Conservation (phyloP, 1,140 invertebrate genomes). For the Calephelis virginiensis region DNA sequence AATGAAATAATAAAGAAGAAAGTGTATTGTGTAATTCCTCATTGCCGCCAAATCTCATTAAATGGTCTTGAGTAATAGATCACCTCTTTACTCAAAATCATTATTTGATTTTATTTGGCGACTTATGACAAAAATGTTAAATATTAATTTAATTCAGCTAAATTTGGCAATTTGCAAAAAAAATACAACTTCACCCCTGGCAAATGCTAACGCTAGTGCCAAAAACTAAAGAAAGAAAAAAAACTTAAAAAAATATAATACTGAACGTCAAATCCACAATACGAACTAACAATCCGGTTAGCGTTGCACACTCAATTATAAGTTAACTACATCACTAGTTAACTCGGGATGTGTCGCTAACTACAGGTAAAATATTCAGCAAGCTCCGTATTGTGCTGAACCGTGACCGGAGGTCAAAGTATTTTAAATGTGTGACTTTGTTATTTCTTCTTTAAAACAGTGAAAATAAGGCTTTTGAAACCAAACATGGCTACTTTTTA, state of each 20-base stretch:
- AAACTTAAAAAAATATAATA: background rate
- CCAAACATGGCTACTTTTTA: too few species aligned
- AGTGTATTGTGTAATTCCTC: too few species aligned
- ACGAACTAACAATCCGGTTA: conserved; percentile 56
- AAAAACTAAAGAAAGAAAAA: too few species aligned
- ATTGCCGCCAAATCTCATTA: too few species aligned
- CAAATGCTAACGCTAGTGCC: too few species aligned
- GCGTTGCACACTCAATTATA: conserved; percentile 55
- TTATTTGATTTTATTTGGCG: too few species aligned
- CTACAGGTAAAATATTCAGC: conserved; percentile 54
- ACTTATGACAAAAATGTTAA: too few species aligned
- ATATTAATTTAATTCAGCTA: too few species aligned
- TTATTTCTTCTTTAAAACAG: background rate
- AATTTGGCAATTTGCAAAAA: background rate
- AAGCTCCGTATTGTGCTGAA: conserved; percentile 41
- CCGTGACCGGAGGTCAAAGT: background rate
- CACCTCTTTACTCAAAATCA: too few species aligned
- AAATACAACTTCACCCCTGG: background rate
- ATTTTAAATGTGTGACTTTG: background rate
- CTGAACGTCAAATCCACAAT: conserved; percentile 10
- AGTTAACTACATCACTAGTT: conserved; percentile 55
- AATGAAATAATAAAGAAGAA: too few species aligned
- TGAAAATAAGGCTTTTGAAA: background rate
- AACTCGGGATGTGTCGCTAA: conserved; percentile 58
- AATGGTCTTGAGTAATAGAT: too few species aligned